Base-by-base conservation (phyloP, 2,888 invertebrate species). In the Eucera pruinosa region DNA sequence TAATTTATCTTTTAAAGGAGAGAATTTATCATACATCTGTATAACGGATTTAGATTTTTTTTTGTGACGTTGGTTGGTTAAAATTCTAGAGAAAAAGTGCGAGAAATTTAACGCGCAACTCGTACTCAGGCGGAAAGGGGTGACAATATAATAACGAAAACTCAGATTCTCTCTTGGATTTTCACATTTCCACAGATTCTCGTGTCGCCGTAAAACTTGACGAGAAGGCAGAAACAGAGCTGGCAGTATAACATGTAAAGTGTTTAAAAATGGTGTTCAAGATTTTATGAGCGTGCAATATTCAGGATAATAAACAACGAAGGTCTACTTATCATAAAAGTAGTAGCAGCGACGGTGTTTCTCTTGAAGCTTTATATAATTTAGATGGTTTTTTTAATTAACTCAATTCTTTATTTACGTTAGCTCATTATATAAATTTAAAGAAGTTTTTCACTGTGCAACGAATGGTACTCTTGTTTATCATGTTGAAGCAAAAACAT, bases 81-180 rank as follows among this genome's bases (percentile, higher is more conserved):
- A 33, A 36, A 61, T 43, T 33, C 18, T 7, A 4, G 25, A 13
- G 25, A 45, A n/a, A 50, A n/a, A 30, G 13, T n/a, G n/a, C 7
- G 39, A 39, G 41, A 6, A 41, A 30, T 33, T 23, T 20, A 33
- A 18, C 25, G 23, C 27, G 23, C 11, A 41, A 33, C 43, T 33
- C 30, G 61, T 61, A 43, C n/a, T 23, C 23, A 13, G 9, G 9
- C 39, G 50, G 25, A 15, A 61, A 33, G 23, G n/a, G 43, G n/a
- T 41, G 50, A 61, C 23, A 23, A 23, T 39, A 15, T 15, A 33
- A 33, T 33, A 18, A 5, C 60, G 43, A 33, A n/a, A 52, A 52
- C 61, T 18, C 50, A 11, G 61, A 68, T 61, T 61, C 50, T 61
- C 61, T 27, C 61, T 25, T 50, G 15, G 33, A 61, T 61, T 61